phyloP scores from a whole-genome alignment of 2,797 vertebrate genomes.

The Podargus strigoides region DNA sequence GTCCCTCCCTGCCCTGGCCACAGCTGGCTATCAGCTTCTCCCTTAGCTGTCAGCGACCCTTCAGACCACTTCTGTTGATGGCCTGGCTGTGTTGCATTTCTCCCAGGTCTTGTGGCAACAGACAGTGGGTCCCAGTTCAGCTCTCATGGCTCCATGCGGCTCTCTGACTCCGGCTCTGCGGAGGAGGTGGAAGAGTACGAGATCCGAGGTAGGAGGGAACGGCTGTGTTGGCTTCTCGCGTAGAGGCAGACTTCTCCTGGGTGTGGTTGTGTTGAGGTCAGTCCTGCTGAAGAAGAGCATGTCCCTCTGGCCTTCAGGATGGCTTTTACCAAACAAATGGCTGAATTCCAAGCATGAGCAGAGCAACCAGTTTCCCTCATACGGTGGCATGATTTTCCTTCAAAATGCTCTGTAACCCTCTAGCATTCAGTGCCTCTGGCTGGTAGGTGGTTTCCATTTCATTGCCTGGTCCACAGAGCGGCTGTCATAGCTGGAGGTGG shows the following conservation, averaged over 20 bases:
- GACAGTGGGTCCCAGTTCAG: constrained; percentile 88
- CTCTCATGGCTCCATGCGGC: constrained; percentile 83
- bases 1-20: background rate
- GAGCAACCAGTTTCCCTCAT: background rate
- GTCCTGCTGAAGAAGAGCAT: background rate
- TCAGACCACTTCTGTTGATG: background rate
- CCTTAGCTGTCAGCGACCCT: background rate
- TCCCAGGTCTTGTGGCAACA: constrained; percentile 81
- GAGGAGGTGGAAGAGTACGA: constrained; percentile 91
- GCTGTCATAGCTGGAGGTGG: background rate
- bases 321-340: background rate
- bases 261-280: background rate
- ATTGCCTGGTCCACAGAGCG: background rate
- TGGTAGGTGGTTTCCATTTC: background rate
- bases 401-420: background rate
- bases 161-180: constrained; percentile 87
- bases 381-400: background rate
- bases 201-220: constrained; percentile 80
- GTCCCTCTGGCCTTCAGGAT: background rate
- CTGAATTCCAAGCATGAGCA: background rate
- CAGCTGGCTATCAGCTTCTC: background rate
- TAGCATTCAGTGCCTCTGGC: background rate
- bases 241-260: background rate
- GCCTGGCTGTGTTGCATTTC: background rate
- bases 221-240: background rate